These are phyloP conservation scores for Onychomys leucogaster DNA, from an alignment of 2,797 vertebrate species.

Conservation along the genomic window DNA sequence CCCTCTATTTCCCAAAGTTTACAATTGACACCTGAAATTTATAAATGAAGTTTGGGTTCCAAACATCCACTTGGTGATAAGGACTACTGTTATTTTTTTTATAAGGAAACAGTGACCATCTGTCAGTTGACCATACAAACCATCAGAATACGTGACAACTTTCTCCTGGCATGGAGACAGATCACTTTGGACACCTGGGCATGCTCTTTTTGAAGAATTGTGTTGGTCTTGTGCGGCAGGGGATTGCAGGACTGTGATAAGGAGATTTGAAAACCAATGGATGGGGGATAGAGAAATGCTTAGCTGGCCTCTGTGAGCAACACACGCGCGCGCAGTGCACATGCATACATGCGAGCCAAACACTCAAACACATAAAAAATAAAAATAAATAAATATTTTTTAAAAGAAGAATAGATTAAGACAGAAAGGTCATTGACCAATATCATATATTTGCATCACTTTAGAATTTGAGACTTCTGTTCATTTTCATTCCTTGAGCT, in stretches of 20 bases:
- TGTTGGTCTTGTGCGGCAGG: not conserved
- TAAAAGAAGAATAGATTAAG: not conserved
- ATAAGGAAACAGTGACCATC: not conserved
- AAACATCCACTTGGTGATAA: not conserved
- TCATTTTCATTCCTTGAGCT: not conserved
- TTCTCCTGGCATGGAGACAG: not conserved
- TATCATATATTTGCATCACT: not conserved
- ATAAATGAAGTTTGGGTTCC: not conserved
- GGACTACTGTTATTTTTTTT: slow-evolving; percentile 15
- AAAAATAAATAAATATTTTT: not conserved
- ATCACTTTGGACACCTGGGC: not conserved
- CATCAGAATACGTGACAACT: not conserved
- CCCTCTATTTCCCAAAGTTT: not conserved
- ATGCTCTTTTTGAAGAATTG: not conserved
- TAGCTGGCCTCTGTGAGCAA: not conserved
- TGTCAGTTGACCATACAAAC: not conserved
- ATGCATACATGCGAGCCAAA: not conserved
- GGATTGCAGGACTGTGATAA: not conserved
- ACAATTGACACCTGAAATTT: not conserved
- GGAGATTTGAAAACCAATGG: not conserved
- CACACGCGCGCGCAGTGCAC: not conserved
- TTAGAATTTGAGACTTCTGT: not conserved
- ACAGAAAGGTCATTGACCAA: not conserved
- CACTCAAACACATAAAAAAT: not conserved
- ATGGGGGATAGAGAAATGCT: not conserved